Evolutionary conservation across 2,113 vertebrate genomes (phyloP).

Genomic region (Cygnus atratus): DNA sequence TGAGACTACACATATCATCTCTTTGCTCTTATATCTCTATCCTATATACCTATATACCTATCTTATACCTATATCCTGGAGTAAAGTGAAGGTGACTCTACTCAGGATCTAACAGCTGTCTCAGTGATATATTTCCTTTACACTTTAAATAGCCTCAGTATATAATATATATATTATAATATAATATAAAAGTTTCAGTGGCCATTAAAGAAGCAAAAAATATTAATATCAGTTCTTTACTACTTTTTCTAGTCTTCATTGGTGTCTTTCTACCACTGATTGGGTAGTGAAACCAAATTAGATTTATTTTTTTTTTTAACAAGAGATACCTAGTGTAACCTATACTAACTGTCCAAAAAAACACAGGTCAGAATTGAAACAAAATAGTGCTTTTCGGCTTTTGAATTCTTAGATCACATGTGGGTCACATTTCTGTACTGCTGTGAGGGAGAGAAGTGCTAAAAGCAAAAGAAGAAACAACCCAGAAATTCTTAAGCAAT

Average conservation of each 20-base stretch:
- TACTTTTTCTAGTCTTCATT: not conserved
- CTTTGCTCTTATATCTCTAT: not conserved
- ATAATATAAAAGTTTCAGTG: not conserved
- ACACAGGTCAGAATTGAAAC: not conserved
- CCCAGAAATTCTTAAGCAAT: not conserved
- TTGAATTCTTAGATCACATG: not conserved
- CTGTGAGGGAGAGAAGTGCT: not conserved
- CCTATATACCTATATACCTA: too few species aligned
- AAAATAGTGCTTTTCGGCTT: not conserved
- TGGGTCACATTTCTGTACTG: not conserved
- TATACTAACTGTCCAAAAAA: not conserved
- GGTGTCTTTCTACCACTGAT: not conserved
- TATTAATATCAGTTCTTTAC: not conserved
- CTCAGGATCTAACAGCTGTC: not conserved
- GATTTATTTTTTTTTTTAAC: not conserved
- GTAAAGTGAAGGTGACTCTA: not conserved
- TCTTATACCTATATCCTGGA: not conserved
- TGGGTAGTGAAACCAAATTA: not conserved
- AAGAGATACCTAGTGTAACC: not conserved
- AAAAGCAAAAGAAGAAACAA: not conserved
- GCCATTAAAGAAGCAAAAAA: not conserved
- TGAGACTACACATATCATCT: not conserved
- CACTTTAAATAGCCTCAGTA: not conserved
- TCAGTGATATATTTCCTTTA: constrained; percentile 20
- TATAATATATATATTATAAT: not conserved